Base-by-base conservation (phyloP, 2,888 invertebrate genomes). In the Ormyrus rosae region DNA sequence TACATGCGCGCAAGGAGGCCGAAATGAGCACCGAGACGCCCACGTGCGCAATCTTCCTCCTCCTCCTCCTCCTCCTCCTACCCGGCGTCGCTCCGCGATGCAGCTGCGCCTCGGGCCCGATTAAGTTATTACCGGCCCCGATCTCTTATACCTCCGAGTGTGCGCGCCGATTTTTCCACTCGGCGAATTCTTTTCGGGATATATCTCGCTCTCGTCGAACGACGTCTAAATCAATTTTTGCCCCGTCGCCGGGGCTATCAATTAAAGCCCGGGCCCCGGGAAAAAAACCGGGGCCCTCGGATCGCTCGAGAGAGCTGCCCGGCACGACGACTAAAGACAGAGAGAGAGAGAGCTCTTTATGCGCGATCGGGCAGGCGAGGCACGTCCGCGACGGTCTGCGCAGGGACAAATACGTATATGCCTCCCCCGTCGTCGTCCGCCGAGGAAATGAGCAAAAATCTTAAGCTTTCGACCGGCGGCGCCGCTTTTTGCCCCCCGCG, bases 321-420 rank as follows among this genome's bases (percentile, higher is more conserved):
- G 19, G 19, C 19, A 19, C 19, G 19, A 19, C 19, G 19, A 19
- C 19, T 2, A 65, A 19, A 73, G 63, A 13, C 13, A 60, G 50
- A n/a, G 61, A 64, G 55, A 73, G 53, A 63, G 63, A 80, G 81
- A 89, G 88, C 87, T 90, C 90, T 89, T 88, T 89, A 89, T 90
- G 88, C 19, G 19, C 87, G 87, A 88, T 89, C 86, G 86, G 86
- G 86, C 84, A 90, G 85, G 88, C 89, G 88, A 88, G 89, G 89
- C 90, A 90, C 89, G 89, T 89, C 83, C 86, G 85, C 86, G 84
- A 84, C 86, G 85, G 86, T 2, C 84, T 86, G 86, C 87, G 88
- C 86, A 88, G 85, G 87, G 89, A 90, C 89, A 89, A 90, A 90
- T 90, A 89, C 88, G 88, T 19, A 19, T 19, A 2, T 88, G 87